Evolutionary conservation across 1,140 invertebrate species (phyloP).

Genomic region (Brachionus manjavacas): DNA sequence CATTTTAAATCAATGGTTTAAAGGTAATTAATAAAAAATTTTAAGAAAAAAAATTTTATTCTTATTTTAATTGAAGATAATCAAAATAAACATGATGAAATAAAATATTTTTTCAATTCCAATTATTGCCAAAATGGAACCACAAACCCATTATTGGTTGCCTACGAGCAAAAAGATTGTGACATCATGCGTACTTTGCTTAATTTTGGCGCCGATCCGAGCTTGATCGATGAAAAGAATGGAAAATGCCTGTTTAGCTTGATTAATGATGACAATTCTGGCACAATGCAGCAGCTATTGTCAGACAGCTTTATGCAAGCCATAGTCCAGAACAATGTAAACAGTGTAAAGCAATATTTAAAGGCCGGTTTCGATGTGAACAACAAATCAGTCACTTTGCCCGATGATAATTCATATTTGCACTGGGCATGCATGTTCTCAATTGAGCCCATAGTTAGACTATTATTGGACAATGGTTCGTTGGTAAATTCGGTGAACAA

Average conservation of each 20-base stretch:
- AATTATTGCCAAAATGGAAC: slow-evolving; percentile 36
- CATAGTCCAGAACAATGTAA: slow-evolving; percentile 33
- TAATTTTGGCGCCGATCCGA: slow-evolving; percentile 33
- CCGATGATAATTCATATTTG: slow-evolving; percentile 31
- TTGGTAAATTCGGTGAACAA: neutral
- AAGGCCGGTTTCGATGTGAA: slow-evolving; percentile 8
- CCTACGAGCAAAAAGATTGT: slow-evolving; percentile 2
- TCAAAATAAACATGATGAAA: neutral
- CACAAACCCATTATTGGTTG: slow-evolving; percentile 28
- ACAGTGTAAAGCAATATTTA: neutral
- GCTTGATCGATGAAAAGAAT: neutral
- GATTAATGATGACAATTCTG: slow-evolving; percentile 5
- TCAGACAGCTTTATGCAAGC: slow-evolving; percentile 25
- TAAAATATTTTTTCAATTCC: slow-evolving; percentile 40
- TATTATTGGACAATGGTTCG: slow-evolving; percentile 29
- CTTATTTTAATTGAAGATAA: neutral
- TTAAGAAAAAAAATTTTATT: neutral
- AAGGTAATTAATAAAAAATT: slow-evolving; percentile 35
- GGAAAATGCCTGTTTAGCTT: neutral
- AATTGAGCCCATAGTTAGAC: slow-evolving; percentile 5
- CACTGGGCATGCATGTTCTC: slow-evolving; percentile 38
- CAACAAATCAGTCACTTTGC: neutral
- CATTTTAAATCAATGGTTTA: slow-evolving; percentile 36
- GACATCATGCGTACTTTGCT: slow-evolving; percentile 30
- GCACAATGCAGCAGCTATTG: slow-evolving; percentile 13